Conservation (phyloP, 35 echinoderm and acorn worm species). For the Chiridota heheva region DNA sequence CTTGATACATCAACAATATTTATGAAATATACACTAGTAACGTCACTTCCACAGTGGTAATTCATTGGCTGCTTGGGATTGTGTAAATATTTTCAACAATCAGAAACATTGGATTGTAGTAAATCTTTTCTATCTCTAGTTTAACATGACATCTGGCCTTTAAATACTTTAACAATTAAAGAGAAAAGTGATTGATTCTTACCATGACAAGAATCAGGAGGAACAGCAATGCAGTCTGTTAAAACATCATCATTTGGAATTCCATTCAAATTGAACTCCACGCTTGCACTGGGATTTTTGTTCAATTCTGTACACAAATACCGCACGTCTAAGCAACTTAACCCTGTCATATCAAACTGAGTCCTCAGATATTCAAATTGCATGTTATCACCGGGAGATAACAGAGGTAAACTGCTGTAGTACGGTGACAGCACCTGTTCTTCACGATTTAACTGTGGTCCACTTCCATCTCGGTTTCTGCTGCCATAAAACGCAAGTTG, state of each 20-base stretch:
- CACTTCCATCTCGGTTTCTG: conserved; percentile 39
- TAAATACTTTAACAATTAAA: no score
- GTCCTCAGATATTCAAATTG: conserved; percentile 40
- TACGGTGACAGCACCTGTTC: conserved; percentile 64
- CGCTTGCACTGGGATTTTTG: conserved; percentile 40
- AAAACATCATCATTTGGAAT: conserved; percentile 72
- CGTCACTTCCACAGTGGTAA: no score
- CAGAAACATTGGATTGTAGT: no score
- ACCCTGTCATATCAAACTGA: conserved; percentile 70
- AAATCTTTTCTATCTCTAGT: no score
- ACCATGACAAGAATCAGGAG: conserved; percentile 68
- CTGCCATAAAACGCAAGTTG: conserved; percentile 68
- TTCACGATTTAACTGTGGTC: conserved; percentile 46
- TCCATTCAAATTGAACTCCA: conserved; percentile 60
- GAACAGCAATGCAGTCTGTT: conserved; percentile 67
- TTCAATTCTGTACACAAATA: conserved; percentile 80
- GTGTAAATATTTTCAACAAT: no score
- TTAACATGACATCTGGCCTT: no score
- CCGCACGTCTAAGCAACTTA: conserved; percentile 57
- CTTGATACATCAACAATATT: no score
- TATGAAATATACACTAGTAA: no score
- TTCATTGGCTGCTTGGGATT: no score
- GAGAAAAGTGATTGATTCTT: conserved; percentile 2
- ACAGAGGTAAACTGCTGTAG: conserved; percentile 50
- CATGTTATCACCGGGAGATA: conserved; percentile 40